Evolutionary conservation across 2,113 vertebrate genomes (phyloP).

Genomic region (Leucopternis melanops): DNA sequence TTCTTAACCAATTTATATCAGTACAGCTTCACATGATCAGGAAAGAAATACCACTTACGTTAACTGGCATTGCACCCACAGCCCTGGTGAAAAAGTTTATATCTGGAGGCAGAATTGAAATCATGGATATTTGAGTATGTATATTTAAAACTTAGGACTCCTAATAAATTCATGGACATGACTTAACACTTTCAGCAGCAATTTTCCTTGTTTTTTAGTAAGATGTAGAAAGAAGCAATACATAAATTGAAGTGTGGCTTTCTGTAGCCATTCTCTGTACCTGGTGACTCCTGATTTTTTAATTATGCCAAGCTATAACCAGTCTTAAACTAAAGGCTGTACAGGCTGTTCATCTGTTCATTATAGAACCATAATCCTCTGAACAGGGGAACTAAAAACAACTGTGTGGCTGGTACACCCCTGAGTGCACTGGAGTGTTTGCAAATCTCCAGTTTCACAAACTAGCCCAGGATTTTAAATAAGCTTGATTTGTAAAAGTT

Average conservation of each 20-base stretch:
- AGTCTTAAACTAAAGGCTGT: neutral
- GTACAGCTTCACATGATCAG: neutral
- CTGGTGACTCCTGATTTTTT: neutral
- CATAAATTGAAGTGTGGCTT: neutral
- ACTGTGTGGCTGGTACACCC: neutral
- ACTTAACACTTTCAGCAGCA: neutral
- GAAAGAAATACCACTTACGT: neutral
- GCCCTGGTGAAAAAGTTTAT: neutral
- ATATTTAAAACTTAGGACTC: neutral
- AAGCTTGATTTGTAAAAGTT: conserved; percentile 44
- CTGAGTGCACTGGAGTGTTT: neutral
- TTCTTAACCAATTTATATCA: neutral
- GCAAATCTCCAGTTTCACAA: conserved; percentile 20
- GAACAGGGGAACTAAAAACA: neutral
- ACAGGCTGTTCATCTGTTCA: neutral
- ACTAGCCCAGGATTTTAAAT: conserved; percentile 4
- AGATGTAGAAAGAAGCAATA: neutral
- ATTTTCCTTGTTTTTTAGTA: neutral
- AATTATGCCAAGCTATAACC: neutral
- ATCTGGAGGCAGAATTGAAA: neutral
- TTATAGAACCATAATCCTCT: neutral
- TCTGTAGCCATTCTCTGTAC: neutral
- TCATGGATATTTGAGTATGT: neutral
- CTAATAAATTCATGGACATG: neutral
- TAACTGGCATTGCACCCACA: neutral